Evolutionary conservation across 2,113 vertebrate species (phyloP).

Genomic region (Eublepharis macularius): DNA sequence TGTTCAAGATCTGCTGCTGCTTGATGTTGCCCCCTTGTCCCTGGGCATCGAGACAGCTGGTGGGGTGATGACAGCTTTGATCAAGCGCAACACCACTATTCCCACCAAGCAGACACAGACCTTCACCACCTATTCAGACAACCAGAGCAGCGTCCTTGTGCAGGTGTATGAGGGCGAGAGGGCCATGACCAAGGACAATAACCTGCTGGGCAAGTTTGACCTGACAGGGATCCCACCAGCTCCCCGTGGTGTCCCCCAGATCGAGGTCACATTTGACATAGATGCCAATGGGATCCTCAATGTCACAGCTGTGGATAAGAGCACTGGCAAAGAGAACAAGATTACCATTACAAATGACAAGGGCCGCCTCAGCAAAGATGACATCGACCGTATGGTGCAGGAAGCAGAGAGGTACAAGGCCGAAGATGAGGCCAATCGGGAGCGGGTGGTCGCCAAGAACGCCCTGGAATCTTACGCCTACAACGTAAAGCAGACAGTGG

Average conservation of each 20-base stretch:
- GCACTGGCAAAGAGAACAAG: slow-evolving; percentile 84
- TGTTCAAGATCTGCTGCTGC: slow-evolving; percentile 81
- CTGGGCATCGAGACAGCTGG: slow-evolving; percentile 83
- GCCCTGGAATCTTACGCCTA: slow-evolving; percentile 81
- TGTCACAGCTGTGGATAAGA: slow-evolving; percentile 81
- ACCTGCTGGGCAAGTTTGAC: slow-evolving; percentile 84
- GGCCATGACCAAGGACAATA: slow-evolving; percentile 86
- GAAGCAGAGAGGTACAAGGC: slow-evolving; percentile 84
- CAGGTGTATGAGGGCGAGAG: slow-evolving; percentile 82
- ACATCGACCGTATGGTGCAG: slow-evolving; percentile 85
- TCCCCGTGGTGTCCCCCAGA: slow-evolving; percentile 82
- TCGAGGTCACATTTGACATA: slow-evolving; percentile 84
- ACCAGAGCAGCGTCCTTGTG: slow-evolving; percentile 81
- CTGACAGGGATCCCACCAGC: slow-evolving; percentile 81
- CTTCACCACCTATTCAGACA: slow-evolving; percentile 85
- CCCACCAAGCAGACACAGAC: slow-evolving; percentile 87
- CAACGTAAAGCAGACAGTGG: slow-evolving; percentile 81
- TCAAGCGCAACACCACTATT: slow-evolving; percentile 85
- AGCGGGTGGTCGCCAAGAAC: slow-evolving; percentile 80
- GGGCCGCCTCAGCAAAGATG: slow-evolving; percentile 83
- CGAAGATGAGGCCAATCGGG: slow-evolving; percentile 80
- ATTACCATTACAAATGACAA: slow-evolving; percentile 87
- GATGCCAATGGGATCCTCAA: slow-evolving; percentile 85
- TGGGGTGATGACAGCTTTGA: slow-evolving; percentile 83
- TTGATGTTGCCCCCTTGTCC: slow-evolving; percentile 82